These are phyloP conservation scores for Bacillus rossius DNA, from an alignment of 1,140 invertebrate species.

Conservation along the genomic window DNA sequence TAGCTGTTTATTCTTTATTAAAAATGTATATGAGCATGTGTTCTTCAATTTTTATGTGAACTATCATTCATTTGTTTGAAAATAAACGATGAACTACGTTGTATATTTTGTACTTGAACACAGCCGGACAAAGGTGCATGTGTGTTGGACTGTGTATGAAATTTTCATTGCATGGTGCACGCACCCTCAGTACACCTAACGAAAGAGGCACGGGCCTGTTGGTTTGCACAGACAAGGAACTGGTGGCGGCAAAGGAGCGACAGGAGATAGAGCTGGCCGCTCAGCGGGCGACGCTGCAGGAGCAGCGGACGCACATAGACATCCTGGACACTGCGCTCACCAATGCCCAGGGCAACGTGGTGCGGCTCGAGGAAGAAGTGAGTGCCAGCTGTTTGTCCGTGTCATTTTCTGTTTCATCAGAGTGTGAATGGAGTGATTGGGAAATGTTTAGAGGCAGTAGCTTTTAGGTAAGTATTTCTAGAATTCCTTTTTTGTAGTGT, in stretches of 20 bases:
- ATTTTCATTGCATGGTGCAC: too few relatives aligned
- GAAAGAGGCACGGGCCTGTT: too few relatives aligned
- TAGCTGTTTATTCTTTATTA: too few relatives aligned
- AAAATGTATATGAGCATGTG: too few relatives aligned
- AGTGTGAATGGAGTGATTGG: too few relatives aligned
- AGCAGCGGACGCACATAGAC: constrained; percentile 89
- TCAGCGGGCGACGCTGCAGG: constrained; percentile 80
- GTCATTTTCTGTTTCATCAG: too few relatives aligned
- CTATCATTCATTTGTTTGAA: background rate
- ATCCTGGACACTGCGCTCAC: constrained; percentile 87
- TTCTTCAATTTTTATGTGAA: background rate
- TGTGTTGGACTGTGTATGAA: too few relatives aligned
- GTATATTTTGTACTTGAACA: constrained; percentile 5
- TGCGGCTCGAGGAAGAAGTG: constrained; percentile 85
- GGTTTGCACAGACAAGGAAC: constrained; percentile 68
- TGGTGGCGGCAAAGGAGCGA: constrained; percentile 77
- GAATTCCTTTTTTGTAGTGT: too few relatives aligned
- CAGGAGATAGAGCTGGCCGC: constrained; percentile 88
- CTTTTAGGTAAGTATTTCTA: too few relatives aligned
- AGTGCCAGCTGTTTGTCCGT: constrained; percentile 4
- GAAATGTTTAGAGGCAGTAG: too few relatives aligned
- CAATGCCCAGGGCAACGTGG: constrained; percentile 85
- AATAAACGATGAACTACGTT: background rate
- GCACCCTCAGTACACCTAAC: too few relatives aligned
- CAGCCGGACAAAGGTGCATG: constrained; percentile 12